Evolutionary conservation across 2,888 invertebrate species (phyloP), one percentile per base, ranked within the genome.

Genomic region (Acleris cristana): DNA sequence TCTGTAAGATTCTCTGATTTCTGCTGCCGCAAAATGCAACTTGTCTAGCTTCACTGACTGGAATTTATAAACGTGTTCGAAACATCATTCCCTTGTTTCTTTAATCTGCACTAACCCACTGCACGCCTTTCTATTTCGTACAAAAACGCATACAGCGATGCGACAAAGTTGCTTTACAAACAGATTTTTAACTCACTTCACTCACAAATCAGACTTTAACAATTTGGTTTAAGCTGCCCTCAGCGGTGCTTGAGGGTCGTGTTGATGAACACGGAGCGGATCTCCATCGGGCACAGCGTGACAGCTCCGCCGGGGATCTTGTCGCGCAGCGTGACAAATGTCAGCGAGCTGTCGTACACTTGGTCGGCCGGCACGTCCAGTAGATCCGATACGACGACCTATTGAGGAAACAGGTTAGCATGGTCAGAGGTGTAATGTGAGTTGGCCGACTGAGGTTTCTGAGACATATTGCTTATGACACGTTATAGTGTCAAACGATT

Each of bases 201-300:
- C 55, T 55, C 40, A 44, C n/a, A 21, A n/a, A 26, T 44, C 52
- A 64, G 23, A 21, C 45, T 64, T 45, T 58, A 34, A 51, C 51
- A 34, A 65, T 60, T 65, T 65, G 54, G 60, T 59, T 60, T 59
- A 40, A 52, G 56, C 30, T 54, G 10, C 26, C 10, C 59, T 76
- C 74, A 81, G 19, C 76, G 77, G 21, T 82, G 85, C 56, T 79
- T 84, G 6, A 81, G 58, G 0, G 88, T 87, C 16, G 84, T 81
- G 70, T 89, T 87, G 59, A 92, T 77, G 76, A 94, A 90, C 49
- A 93, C 93, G 0, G 94, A 93, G 66, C 93, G 86, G 55, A 94
- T 84, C 72, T 94, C 94, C 94, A 94, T 94, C 23, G 94, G 94
- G 76, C 95, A 95, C 2, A 94, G 82, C 1, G 86, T 83, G 58